Conservation (phyloP, 1,140 invertebrate genomes). For the Cyphomyrmex costatus region DNA sequence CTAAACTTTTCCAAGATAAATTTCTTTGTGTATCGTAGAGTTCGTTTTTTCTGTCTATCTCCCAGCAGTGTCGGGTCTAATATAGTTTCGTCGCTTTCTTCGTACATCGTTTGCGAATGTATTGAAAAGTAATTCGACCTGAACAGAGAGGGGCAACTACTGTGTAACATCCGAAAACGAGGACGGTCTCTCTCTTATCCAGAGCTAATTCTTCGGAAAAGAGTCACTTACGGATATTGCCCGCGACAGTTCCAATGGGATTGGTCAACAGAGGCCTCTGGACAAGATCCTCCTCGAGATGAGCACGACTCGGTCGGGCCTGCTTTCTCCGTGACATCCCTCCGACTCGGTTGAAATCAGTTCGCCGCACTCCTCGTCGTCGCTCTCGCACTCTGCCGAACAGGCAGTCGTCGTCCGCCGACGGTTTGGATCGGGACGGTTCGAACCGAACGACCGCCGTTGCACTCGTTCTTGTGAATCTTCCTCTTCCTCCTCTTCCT, state of each 20-base stretch:
- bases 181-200: conserved; percentile 6
- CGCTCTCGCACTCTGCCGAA: conserved; percentile 33
- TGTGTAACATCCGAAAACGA: background rate
- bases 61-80: background rate
- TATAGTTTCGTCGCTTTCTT: background rate
- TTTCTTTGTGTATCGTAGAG: background rate
- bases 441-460: conserved; percentile 13
- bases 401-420: conserved; percentile 31
- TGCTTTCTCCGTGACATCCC: conserved; percentile 87
- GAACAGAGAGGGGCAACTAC: background rate
- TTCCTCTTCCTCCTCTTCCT: background rate
- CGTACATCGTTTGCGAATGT: background rate
- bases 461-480: conserved; percentile 2
- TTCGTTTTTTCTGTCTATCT: background rate
- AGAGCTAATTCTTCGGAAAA: conserved; percentile 12
- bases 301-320: conserved; percentile 86
- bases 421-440: conserved; percentile 39
- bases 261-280: conserved; percentile 82
- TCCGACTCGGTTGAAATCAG: conserved; percentile 64
- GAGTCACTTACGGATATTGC: conserved; percentile 82
- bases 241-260: conserved; percentile 77
- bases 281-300: conserved; percentile 86
- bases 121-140: background rate
- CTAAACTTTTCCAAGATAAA: background rate
- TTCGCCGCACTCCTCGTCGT: conserved; percentile 40